These are phyloP conservation scores for Paramisgurnus dabryanus DNA, from an alignment of 2,113 vertebrate genomes.

Conservation along the genomic window DNA sequence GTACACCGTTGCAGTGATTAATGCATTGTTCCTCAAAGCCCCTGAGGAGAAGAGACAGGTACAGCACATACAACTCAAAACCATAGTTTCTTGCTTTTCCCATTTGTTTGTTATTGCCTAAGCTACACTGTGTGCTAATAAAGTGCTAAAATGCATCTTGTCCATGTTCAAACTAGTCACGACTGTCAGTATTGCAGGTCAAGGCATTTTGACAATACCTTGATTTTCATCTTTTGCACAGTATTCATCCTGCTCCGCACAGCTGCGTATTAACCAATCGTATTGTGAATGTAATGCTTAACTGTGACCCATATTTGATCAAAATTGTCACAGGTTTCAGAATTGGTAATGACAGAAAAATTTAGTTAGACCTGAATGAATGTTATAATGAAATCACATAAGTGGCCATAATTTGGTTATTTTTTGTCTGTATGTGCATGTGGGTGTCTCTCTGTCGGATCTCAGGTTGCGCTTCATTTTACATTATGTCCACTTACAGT, in stretches of 20 bases:
- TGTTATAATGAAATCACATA: background rate
- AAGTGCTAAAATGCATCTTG: background rate
- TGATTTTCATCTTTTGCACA: no score
- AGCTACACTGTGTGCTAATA: background rate
- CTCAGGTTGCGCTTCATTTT: no score
- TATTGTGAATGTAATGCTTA: background rate
- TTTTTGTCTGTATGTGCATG: background rate
- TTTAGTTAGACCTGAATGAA: no score
- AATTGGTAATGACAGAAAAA: no score
- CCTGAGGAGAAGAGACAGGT: constrained; percentile 98
- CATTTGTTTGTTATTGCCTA: background rate
- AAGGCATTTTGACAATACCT: no score
- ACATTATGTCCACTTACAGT: background rate
- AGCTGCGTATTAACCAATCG: background rate
- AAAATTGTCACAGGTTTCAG: background rate
- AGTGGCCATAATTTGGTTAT: background rate
- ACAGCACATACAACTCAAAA: constrained; percentile 50
- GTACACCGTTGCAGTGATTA: constrained; percentile 96
- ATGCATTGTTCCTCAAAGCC: constrained; percentile 96
- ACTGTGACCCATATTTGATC: background rate
- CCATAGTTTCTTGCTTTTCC: constrained; percentile 11
- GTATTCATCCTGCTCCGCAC: background rate
- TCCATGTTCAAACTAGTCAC: no score
- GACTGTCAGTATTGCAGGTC: no score
- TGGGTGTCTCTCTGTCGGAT: background rate